Conservation (phyloP, 2,888 invertebrate genomes). For the Cecidostiba fungosa region DNA sequence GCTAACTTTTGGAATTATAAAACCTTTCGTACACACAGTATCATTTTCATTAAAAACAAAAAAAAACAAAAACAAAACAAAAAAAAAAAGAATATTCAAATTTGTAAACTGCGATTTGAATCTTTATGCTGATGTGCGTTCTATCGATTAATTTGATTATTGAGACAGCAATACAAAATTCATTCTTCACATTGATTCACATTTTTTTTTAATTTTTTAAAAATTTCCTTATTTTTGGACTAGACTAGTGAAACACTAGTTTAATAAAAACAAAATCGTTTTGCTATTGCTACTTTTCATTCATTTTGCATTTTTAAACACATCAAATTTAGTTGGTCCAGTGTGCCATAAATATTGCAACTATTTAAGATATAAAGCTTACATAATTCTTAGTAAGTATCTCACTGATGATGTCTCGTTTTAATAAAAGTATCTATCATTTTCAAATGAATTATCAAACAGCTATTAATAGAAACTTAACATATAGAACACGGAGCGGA, state of each 20-base stretch:
- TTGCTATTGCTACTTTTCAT: slow-evolving; percentile 46
- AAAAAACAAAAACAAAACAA: slow-evolving; percentile 23
- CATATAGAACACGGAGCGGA: slow-evolving; percentile 22
- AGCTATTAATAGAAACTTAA: slow-evolving; percentile 31
- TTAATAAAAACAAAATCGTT: slow-evolving; percentile 45
- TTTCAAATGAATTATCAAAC: slow-evolving; percentile 50
- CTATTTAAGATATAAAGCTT: slow-evolving; percentile 68
- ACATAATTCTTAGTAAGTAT: slow-evolving; percentile 68
- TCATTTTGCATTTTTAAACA: slow-evolving; percentile 53
- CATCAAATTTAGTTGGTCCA: slow-evolving; percentile 71
- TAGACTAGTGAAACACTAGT: slow-evolving; percentile 54
- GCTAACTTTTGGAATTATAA: slow-evolving; percentile 61
- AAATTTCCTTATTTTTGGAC: too few relatives aligned
- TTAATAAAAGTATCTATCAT: slow-evolving; percentile 53
- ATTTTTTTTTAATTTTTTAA: too few relatives aligned
- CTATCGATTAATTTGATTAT: slow-evolving; percentile 48
- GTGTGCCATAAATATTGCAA: slow-evolving; percentile 65
- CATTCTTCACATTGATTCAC: slow-evolving; percentile 15
- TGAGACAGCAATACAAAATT: slow-evolving; percentile 28
- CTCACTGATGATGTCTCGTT: slow-evolving; percentile 72
- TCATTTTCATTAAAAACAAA: slow-evolving; percentile 24
- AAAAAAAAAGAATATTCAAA: too few relatives aligned
- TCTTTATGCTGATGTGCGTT: slow-evolving; percentile 48
- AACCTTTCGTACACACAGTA: slow-evolving; percentile 44
- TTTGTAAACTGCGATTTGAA: slow-evolving; percentile 42